Percentiles rank a stretch among this genome's conserved stretches.
Conservation (phyloP, 2,888 invertebrate species). For the Pasiphila rectangulata region DNA sequence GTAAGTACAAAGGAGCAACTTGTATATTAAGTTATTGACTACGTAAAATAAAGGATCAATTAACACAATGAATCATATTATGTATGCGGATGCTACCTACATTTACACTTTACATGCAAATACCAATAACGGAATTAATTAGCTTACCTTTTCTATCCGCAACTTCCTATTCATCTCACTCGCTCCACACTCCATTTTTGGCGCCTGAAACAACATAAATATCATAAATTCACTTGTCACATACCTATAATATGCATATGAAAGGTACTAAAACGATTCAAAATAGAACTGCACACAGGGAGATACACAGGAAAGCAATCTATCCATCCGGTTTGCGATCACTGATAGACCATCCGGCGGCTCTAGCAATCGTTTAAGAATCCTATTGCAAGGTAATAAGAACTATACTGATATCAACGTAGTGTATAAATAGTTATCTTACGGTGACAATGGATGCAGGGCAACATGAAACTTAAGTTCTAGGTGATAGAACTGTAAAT, state of each 20-base stretch:
- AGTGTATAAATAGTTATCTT: constrained; percentile 6
- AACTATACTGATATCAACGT: constrained; percentile 12
- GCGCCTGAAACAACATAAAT: constrained; percentile 63
- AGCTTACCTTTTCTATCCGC: constrained; percentile 69
- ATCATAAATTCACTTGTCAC: not conserved
- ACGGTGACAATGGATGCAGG: constrained; percentile 6
- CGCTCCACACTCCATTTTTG: constrained; percentile 74
- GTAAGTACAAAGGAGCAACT: too few species aligned
- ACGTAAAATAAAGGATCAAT: too few species aligned
- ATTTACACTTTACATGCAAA: too few species aligned
- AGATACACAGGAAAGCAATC: constrained; percentile 58
- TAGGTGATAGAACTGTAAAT: constrained; percentile 12
- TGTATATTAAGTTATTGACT: too few species aligned
- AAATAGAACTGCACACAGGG: constrained; percentile 41
- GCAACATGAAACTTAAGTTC: constrained; percentile 12
- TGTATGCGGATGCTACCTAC: too few species aligned
- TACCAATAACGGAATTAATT: too few species aligned
- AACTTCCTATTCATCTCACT: constrained; percentile 69
- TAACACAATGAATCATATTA: too few species aligned
- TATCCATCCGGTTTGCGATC: constrained; percentile 50
- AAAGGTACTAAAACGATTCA: not conserved
- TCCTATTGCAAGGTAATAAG: constrained; percentile 31
- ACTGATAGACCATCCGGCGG: constrained; percentile 31
- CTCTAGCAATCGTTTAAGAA: constrained; percentile 29
- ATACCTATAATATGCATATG: not conserved